Percentiles rank a stretch among this genome's conserved stretches.
These are phyloP conservation scores for Acleris holmiana DNA, from an alignment of 2,888 invertebrate genomes.

Conservation along the genomic window DNA sequence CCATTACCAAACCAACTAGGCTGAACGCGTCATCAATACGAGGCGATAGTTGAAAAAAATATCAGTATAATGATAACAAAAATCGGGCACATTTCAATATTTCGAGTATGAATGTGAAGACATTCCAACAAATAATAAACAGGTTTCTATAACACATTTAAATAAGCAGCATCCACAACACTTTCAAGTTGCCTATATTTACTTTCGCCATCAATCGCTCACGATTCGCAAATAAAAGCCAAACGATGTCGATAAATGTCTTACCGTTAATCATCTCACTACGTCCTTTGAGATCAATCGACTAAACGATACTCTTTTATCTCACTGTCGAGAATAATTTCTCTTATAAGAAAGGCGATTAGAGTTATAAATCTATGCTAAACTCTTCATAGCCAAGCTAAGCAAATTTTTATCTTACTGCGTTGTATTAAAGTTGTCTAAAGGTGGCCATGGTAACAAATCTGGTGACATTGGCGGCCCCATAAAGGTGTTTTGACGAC, in stretches of 20 bases:
- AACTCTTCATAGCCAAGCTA: constrained; percentile 1
- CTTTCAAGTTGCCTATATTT: constrained; percentile 4
- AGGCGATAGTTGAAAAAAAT: no score
- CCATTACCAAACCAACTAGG: no score
- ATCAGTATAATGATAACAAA: no score
- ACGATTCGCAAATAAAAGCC: constrained; percentile 24
- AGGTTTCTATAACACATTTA: no score
- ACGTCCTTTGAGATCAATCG: constrained; percentile 25
- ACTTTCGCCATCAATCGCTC: neutral
- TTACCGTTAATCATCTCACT: constrained; percentile 28
- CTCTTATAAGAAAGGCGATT: constrained; percentile 35
- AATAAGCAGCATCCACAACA: no score
- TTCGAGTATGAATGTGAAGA: no score
- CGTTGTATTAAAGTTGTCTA: neutral
- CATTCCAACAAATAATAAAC: no score
- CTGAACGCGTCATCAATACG: no score
- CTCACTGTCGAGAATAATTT: constrained; percentile 31
- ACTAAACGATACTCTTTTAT: constrained; percentile 20
- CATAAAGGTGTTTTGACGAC: neutral
- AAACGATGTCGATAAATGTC: constrained; percentile 9
- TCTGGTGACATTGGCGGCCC: neutral
- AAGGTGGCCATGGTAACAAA: neutral
- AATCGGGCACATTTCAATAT: no score
- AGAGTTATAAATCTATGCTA: constrained; percentile 35
- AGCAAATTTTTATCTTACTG: constrained; percentile 5